Base-by-base conservation (phyloP, 2,797 vertebrate genomes). In the Octomys mimax region DNA sequence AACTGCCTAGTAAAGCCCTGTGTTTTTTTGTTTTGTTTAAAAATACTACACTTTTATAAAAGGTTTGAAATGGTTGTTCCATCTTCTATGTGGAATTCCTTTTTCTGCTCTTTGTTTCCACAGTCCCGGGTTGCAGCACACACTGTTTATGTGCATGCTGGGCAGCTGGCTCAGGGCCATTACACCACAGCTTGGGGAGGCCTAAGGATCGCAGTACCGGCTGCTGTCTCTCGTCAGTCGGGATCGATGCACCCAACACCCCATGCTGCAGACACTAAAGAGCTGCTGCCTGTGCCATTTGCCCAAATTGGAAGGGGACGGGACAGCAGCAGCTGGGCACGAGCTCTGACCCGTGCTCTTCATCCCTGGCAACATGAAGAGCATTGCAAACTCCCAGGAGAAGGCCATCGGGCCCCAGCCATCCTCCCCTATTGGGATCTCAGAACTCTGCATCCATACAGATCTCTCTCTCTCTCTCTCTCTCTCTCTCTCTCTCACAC, bases 311-410 rank as follows among this genome's bases (percentile, higher is more conserved):
- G 66, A 68, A n/a, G 33, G 18, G 31, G 28, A 66, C 66, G 9
- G 7, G 16, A 9, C 66, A 68, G 33, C 66, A n/a, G 66, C 13
- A 18, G 66, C 36, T 71, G 68, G 68, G 68, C n/a, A 6, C 16
- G 10, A 12, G 16, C 8, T 84, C 71, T 80, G 62, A 81, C n/a
- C 85, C 42, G 86, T 52, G 84, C n/a, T 68, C 39, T 94, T 57
- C 31, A 64, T 81, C 96, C 46, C 49, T 91, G 85, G 92, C 95
- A 97, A 59, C 93, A 52, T 82, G 80, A 91, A 92, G 95, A 39
- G 33, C 78, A 97, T 93, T 59, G 42, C 89, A 64, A 92, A 94
- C 91, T 94, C 88, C 54, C 68, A 91, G 79, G 77, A 70, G 96
- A 89, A 93, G 59, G 68, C 54, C 78, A 5, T 54, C 42, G 42